These are phyloP conservation scores for Pogona vitticeps DNA, from an alignment of 2,113 vertebrate genomes.

Conservation along the genomic window DNA sequence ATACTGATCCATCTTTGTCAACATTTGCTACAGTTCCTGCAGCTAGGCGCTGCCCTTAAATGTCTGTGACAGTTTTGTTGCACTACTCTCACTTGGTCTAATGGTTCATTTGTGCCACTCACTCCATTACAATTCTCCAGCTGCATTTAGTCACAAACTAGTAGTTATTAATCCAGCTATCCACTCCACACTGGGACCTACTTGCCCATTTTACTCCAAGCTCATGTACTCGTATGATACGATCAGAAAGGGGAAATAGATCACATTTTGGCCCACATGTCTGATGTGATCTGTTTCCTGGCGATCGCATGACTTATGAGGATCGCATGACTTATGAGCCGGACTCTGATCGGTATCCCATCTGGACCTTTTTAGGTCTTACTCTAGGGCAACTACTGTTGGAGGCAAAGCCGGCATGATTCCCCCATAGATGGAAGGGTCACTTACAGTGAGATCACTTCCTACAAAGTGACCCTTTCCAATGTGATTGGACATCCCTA, in stretches of 20 bases:
- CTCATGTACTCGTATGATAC: background rate
- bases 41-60: slow-evolving; percentile 48
- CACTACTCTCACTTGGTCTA: background rate
- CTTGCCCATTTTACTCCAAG: background rate
- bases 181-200: background rate
- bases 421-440: too few relatives aligned
- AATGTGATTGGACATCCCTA: background rate
- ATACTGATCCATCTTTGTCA: slow-evolving; percentile 32
- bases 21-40: slow-evolving; percentile 23
- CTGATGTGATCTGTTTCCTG: too few relatives aligned
- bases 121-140: slow-evolving; percentile 2
- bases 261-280: too few relatives aligned
- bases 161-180: slow-evolving; percentile 23
- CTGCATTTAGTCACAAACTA: slow-evolving; percentile 9
- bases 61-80: slow-evolving; percentile 3
- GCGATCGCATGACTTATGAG: too few relatives aligned
- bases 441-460: too few relatives aligned
- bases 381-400: too few relatives aligned
- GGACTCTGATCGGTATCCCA: too few relatives aligned
- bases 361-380: too few relatives aligned
- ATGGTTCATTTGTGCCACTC: slow-evolving; percentile 33
- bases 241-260: too few relatives aligned
- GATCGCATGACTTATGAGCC: too few relatives aligned
- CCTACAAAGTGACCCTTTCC: too few relatives aligned
- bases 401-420: too few relatives aligned